These are phyloP conservation scores for Drosophila tanythrix DNA, from an alignment of 2,888 invertebrate species.

Conservation along the genomic window DNA sequence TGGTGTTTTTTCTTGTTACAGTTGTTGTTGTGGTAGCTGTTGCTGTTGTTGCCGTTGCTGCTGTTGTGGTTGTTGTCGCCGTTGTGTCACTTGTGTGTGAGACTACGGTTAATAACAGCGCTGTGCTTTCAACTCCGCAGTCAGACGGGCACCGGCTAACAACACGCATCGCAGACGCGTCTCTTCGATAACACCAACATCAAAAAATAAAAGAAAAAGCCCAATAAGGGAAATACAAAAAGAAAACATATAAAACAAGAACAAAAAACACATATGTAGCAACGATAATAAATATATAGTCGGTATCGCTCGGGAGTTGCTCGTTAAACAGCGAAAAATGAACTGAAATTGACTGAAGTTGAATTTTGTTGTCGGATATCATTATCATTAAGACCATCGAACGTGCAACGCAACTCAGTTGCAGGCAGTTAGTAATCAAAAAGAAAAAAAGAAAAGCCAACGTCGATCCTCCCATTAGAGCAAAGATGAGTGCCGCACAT, in stretches of 20 bases:
- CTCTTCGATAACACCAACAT: constrained; percentile 25
- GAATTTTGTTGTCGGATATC: constrained; percentile 16
- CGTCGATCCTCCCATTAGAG: constrained; percentile 38
- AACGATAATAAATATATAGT: constrained; percentile 23
- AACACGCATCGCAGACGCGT: constrained; percentile 51
- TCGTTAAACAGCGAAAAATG: constrained; percentile 37
- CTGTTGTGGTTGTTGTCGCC: constrained; percentile 34
- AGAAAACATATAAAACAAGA: not conserved
- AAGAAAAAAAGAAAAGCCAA: not conserved
- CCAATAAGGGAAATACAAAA: constrained; percentile 17
- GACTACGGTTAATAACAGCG: constrained; percentile 69
- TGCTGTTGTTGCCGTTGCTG: not conserved
- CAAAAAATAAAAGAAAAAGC: constrained; percentile 2
- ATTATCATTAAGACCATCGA: constrained; percentile 7
- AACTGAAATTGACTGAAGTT: constrained; percentile 33
- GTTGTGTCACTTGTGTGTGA: constrained; percentile 56
- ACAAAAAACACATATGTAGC: constrained; percentile 26
- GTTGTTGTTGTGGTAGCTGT: constrained; percentile 3
- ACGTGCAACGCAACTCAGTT: constrained; percentile 8
- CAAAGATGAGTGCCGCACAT: constrained; percentile 77
- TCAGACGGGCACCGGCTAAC: constrained; percentile 63
- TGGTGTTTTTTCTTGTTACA: not conserved
- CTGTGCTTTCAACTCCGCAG: constrained; percentile 62
- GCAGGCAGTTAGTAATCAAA: not conserved
- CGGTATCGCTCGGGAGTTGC: constrained; percentile 19